Percentiles rank a stretch among this genome's conserved stretches.
Evolutionary conservation across 2,797 vertebrate genomes (phyloP).

Genomic region (Hipposideros larvatus): DNA sequence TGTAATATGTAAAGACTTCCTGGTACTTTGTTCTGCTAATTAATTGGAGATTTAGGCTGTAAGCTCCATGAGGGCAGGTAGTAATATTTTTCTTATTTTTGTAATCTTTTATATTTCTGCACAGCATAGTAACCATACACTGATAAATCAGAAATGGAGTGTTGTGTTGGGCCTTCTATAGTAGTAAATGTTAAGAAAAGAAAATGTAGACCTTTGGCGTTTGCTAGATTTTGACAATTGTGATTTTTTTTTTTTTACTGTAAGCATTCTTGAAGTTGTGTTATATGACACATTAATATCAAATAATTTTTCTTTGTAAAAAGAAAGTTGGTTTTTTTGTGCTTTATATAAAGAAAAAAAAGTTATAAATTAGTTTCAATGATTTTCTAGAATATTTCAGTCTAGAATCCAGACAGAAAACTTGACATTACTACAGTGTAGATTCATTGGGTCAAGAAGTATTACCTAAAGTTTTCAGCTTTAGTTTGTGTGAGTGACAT

Average conservation of each 20-base stretch:
- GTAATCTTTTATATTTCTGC: not conserved
- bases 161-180: not conserved
- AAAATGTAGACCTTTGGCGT: not conserved
- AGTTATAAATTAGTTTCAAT: constrained; percentile 5
- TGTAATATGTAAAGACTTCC: not conserved
- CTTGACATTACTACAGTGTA: not conserved
- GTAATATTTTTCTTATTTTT: constrained; percentile 14
- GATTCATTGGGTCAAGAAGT: constrained; percentile 37
- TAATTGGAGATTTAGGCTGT: constrained; percentile 63
- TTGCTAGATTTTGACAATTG: constrained; percentile 38
- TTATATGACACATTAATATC: not conserved
- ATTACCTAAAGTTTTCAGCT: constrained; percentile 4
- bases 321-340: not conserved
- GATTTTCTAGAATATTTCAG: constrained; percentile 55
- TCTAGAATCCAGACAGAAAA: constrained; percentile 42
- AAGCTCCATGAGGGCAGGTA: constrained; percentile 70
- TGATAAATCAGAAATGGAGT: not conserved
- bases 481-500: not conserved
- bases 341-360: constrained; percentile 36
- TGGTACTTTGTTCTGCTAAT: constrained; percentile 3
- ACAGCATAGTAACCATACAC: not conserved
- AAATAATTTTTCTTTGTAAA: constrained; percentile 31
- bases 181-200: not conserved
- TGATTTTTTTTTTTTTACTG: not conserved
- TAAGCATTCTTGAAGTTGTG: not conserved